These are phyloP conservation scores for Drosophila kanekoi DNA, from an alignment of 2,888 invertebrate species.

Conservation along the genomic window DNA sequence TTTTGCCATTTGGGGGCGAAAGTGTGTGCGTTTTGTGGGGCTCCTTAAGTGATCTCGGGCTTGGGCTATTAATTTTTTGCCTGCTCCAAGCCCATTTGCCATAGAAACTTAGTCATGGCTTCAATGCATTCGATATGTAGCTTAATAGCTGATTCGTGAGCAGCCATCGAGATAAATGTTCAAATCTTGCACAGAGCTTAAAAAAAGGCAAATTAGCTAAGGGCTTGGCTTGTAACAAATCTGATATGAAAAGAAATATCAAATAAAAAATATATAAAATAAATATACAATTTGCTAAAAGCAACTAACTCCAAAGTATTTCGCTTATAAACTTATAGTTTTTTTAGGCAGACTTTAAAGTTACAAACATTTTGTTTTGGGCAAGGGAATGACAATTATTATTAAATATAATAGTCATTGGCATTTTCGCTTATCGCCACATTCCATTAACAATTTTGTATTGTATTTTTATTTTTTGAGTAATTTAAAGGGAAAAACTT, in stretches of 20 bases:
- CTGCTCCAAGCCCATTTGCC: slow-evolving; percentile 16
- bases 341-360: too few relatives aligned
- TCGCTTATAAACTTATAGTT: too few relatives aligned
- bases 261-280: not conserved
- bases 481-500: too few relatives aligned
- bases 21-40: slow-evolving; percentile 42
- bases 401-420: too few relatives aligned
- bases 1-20: slow-evolving; percentile 45
- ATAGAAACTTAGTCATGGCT: slow-evolving; percentile 42
- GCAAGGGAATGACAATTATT: too few relatives aligned
- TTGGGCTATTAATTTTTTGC: slow-evolving; percentile 21
- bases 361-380: too few relatives aligned
- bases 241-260: not conserved
- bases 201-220: slow-evolving; percentile 38
- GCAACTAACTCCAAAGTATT: too few relatives aligned
- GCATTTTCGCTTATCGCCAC: too few relatives aligned
- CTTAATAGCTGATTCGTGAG: slow-evolving; percentile 47
- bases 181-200: not conserved
- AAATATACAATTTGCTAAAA: too few relatives aligned
- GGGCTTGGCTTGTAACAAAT: slow-evolving; percentile 4
- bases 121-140: slow-evolving; percentile 29
- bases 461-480: too few relatives aligned
- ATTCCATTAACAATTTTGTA: too few relatives aligned
- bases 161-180: slow-evolving; percentile 7
- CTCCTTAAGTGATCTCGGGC: slow-evolving; percentile 18